These are phyloP conservation scores for Rhinoraja longicauda DNA, from an alignment of 2,797 vertebrate species.

Conservation along the genomic window DNA sequence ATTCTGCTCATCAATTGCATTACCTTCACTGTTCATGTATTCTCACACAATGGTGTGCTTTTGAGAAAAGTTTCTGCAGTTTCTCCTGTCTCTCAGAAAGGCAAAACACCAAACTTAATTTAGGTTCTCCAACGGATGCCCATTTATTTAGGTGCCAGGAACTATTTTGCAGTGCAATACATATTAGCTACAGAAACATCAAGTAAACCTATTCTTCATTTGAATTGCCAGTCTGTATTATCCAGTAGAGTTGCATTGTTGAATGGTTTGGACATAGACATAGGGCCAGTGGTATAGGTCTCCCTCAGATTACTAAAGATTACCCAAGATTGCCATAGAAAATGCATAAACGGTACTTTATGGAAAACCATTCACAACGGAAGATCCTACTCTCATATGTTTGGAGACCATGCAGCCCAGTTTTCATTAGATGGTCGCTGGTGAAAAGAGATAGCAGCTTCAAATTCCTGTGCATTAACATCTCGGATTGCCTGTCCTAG, in stretches of 20 bases:
- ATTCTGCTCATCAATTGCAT: neutral
- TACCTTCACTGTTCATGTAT: neutral
- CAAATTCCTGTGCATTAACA: too few species aligned
- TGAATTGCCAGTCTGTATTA: neutral
- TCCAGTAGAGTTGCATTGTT: neutral
- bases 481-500: too few species aligned
- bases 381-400: neutral
- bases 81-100: neutral
- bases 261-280: neutral
- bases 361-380: neutral
- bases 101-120: neutral
- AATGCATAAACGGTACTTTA: neutral
- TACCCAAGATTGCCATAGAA: neutral
- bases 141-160: neutral
- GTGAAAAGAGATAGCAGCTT: too few species aligned
- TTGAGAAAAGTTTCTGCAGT: neutral
- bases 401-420: too few species aligned
- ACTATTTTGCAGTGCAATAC: neutral
- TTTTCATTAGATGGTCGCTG: too few species aligned
- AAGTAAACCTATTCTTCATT: neutral
- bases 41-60: neutral
- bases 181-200: neutral
- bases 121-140: neutral
- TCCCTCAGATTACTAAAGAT: neutral
- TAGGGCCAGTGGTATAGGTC: neutral